phyloP scores from a whole-genome alignment of 2,797 vertebrate species.

The Siniperca obscura region DNA sequence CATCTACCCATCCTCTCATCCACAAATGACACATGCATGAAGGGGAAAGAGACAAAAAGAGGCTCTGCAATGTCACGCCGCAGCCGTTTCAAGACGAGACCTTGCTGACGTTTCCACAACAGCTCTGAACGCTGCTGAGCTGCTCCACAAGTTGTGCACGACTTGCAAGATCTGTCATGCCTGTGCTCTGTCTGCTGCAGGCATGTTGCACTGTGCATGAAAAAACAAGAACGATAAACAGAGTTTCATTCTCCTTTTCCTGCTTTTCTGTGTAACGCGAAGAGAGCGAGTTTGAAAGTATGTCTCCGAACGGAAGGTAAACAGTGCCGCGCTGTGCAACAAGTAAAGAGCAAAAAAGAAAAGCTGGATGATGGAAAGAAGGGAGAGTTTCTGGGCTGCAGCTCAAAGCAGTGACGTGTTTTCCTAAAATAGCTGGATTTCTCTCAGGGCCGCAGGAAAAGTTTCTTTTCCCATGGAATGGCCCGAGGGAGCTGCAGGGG shows the following conservation, averaged over 20 bases:
- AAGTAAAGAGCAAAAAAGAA: slow-evolving; percentile 39
- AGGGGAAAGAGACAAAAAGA: background rate
- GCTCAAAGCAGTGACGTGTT: slow-evolving; percentile 81
- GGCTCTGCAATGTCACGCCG: slow-evolving; percentile 58
- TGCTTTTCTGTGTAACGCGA: background rate
- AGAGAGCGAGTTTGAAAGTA: background rate
- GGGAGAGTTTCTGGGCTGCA: slow-evolving; percentile 74
- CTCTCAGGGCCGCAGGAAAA: slow-evolving; percentile 77
- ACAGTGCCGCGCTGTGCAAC: slow-evolving; percentile 51
- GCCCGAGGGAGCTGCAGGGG: slow-evolving; percentile 65
- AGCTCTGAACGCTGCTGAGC: slow-evolving; percentile 35
- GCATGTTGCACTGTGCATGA: slow-evolving; percentile 12
- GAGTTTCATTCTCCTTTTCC: background rate
- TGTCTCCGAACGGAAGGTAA: slow-evolving; percentile 18
- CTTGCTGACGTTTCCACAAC: slow-evolving; percentile 49
- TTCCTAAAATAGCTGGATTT: slow-evolving; percentile 83
- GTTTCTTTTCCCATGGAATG: slow-evolving; percentile 86
- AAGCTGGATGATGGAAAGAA: slow-evolving; percentile 44
- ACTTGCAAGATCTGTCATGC: slow-evolving; percentile 23
- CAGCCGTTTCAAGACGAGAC: slow-evolving; percentile 38
- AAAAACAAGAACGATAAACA: background rate
- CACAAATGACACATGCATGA: background rate
- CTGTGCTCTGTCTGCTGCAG: slow-evolving; percentile 26
- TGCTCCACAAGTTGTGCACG: slow-evolving; percentile 63
- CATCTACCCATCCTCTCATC: background rate